These are phyloP conservation scores for Tachyglossus aculeatus DNA, from an alignment of 2,797 vertebrate species.

Conservation along the genomic window DNA sequence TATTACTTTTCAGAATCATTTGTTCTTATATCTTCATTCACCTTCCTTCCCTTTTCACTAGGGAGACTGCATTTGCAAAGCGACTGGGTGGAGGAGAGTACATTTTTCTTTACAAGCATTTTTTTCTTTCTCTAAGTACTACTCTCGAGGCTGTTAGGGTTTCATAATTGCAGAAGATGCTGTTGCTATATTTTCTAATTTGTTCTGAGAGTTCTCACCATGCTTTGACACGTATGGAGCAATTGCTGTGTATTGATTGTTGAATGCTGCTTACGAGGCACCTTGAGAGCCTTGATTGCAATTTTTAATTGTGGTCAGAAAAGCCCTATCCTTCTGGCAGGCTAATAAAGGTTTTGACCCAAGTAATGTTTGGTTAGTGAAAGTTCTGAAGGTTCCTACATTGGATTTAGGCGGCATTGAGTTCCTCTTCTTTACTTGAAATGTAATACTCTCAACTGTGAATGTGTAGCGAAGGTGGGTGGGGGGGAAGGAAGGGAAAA, in stretches of 20 bases:
- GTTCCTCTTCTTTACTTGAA: background rate
- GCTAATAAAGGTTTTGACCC: conserved; percentile 5
- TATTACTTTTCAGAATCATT: background rate
- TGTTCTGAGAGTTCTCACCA: background rate
- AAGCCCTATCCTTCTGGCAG: background rate
- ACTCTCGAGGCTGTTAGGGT: background rate
- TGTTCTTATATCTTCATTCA: conserved; percentile 25
- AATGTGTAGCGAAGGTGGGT: background rate
- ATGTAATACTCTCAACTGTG: background rate
- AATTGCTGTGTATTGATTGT: background rate
- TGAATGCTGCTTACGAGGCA: background rate
- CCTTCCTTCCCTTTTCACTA: conserved; percentile 7
- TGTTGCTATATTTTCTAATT: background rate
- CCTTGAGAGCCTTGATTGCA: background rate
- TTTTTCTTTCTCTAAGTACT: background rate
- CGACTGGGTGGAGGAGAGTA: background rate
- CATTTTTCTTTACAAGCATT: background rate
- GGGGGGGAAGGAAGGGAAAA: too few species aligned
- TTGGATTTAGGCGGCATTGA: background rate
- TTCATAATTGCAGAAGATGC: conserved; percentile 1
- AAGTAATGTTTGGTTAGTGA: background rate
- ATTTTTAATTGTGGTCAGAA: background rate
- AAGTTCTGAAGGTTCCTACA: background rate
- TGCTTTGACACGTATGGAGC: background rate
- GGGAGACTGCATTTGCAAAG: conserved; percentile 19